Conservation (phyloP, 1,140 invertebrate species). For the Drosophila nebulosa region DNA sequence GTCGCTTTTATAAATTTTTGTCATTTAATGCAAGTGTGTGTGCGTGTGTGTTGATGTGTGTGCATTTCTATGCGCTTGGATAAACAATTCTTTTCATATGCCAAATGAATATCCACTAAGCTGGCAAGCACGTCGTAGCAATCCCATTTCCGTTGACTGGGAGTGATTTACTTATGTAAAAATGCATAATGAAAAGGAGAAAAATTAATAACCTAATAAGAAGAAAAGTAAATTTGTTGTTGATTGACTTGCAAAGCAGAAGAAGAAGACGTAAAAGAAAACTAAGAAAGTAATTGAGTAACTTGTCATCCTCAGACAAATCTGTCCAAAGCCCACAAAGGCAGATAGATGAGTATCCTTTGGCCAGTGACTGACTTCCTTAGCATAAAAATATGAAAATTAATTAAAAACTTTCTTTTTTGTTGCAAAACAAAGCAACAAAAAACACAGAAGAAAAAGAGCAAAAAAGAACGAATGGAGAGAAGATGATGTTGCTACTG, state of each 20-base stretch:
- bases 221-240: background rate
- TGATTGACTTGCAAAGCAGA: background rate
- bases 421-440: slow-evolving; percentile 28
- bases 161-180: background rate
- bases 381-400: slow-evolving; percentile 73
- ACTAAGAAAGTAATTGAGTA: slow-evolving; percentile 2
- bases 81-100: slow-evolving; percentile 47
- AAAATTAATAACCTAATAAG: slow-evolving; percentile 2
- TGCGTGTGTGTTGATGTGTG: background rate
- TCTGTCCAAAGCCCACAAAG: background rate
- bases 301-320: background rate
- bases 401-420: slow-evolving; percentile 68
- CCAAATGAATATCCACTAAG: slow-evolving; percentile 49
- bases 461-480: slow-evolving; percentile 34
- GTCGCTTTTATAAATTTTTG: slow-evolving; percentile 46
- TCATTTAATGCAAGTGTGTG: slow-evolving; percentile 43
- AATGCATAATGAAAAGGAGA: background rate
- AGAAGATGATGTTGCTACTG: slow-evolving; percentile 25
- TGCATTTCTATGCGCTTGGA: slow-evolving; percentile 31
- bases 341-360: slow-evolving; percentile 11
- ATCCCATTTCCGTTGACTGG: background rate
- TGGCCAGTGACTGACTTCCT: slow-evolving; percentile 34
- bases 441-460: slow-evolving; percentile 28
- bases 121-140: slow-evolving; percentile 36
- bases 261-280: background rate